A percentile compares a stretch with the other conserved stretches of the same genome.
These are phyloP conservation scores for Dolomedes plantarius DNA, from an alignment of 2,888 invertebrate genomes.

Conservation along the genomic window DNA sequence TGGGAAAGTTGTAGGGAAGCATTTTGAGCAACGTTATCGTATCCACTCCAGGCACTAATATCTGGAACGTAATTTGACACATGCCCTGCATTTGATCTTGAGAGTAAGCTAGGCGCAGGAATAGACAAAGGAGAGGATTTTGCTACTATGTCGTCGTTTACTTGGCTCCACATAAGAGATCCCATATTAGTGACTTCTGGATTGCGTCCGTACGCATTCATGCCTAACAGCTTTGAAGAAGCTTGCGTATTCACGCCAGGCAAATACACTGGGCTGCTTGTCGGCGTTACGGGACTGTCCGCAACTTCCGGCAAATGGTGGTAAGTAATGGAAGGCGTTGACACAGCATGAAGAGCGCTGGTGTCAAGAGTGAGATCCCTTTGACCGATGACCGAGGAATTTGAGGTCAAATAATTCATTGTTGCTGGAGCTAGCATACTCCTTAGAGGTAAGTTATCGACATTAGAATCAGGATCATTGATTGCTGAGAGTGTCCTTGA, in stretches of 20 bases:
- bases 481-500: slow-evolving; percentile 25
- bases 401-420: slow-evolving; percentile 30
- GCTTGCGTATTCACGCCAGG: slow-evolving; percentile 22
- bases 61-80: slow-evolving; percentile 56
- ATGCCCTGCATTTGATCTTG: slow-evolving; percentile 44
- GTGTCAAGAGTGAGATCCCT: slow-evolving; percentile 19
- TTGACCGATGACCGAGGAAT: slow-evolving; percentile 5
- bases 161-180: slow-evolving; percentile 64
- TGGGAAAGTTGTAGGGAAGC: slow-evolving; percentile 41
- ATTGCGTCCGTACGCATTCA: slow-evolving; percentile 41
- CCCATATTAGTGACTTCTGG: slow-evolving; percentile 32
- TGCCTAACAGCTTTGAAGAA: slow-evolving; percentile 33
- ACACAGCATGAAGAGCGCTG: slow-evolving; percentile 37
- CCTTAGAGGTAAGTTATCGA: slow-evolving; percentile 37
- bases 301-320: slow-evolving; percentile 51
- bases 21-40: slow-evolving; percentile 44
- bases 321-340: slow-evolving; percentile 46
- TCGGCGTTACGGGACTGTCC: slow-evolving; percentile 25
- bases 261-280: slow-evolving; percentile 31
- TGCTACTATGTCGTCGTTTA: slow-evolving; percentile 44
- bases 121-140: slow-evolving; percentile 51
- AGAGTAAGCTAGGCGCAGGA: slow-evolving; percentile 24
- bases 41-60: slow-evolving; percentile 46
- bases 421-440: slow-evolving; percentile 29
- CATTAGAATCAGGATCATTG: slow-evolving; percentile 22